Conservation (phyloP, 2,888 invertebrate genomes). For the Acronicta alni region DNA sequence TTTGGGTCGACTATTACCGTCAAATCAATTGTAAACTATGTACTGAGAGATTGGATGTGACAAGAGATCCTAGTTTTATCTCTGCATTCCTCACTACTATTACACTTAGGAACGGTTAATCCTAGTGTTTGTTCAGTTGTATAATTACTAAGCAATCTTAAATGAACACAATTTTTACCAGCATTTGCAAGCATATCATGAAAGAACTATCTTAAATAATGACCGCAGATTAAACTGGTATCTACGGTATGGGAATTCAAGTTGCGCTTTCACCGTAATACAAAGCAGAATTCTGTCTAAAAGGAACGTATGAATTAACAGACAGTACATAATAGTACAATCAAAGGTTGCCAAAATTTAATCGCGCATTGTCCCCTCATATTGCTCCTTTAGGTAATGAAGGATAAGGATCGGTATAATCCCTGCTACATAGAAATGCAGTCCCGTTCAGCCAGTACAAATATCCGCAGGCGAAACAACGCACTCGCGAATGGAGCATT, state of each 20-base stretch:
- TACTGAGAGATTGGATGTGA: no score
- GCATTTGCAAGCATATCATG: constrained; percentile 8
- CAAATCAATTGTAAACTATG: no score
- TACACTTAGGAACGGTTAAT: no score
- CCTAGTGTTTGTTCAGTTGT: no score
- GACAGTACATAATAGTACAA: constrained; percentile 18
- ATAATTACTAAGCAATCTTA: neutral
- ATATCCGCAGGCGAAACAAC: constrained; percentile 73
- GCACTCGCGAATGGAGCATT: constrained; percentile 63
- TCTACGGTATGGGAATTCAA: no score
- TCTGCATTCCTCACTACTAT: no score
- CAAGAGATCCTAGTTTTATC: no score
- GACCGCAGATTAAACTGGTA: constrained; percentile 2
- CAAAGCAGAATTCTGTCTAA: neutral
- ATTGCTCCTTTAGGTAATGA: constrained; percentile 74
- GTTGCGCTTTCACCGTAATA: constrained; percentile 7
- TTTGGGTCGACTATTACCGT: neutral
- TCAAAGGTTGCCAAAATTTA: constrained; percentile 53
- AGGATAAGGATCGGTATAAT: constrained; percentile 81
- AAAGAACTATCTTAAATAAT: constrained; percentile 11
- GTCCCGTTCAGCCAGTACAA: constrained; percentile 66
- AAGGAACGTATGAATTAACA: constrained; percentile 1
- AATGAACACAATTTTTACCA: neutral
- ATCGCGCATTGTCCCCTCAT: constrained; percentile 63
- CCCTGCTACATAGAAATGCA: constrained; percentile 64